These are phyloP conservation scores for Liparis tanakae DNA, from an alignment of 2,797 vertebrate species.

Conservation along the genomic window DNA sequence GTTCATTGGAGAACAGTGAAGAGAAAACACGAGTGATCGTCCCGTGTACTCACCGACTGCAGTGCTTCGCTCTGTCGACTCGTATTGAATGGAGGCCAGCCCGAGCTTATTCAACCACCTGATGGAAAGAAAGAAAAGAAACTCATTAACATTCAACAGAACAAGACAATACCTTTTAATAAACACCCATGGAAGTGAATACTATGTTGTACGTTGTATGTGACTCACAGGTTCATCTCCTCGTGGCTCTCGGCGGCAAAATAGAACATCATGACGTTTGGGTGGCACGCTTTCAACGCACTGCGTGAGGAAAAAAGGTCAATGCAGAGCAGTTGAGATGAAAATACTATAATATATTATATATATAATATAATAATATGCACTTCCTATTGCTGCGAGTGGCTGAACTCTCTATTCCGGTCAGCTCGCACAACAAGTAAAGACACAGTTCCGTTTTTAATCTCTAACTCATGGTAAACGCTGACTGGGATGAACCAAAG, in stretches of 20 bases:
- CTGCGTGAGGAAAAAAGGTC: conserved; percentile 69
- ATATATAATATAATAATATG: too few species aligned
- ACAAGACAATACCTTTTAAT: background rate
- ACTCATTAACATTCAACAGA: background rate
- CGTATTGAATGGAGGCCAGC: conserved; percentile 89
- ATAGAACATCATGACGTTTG: conserved; percentile 95
- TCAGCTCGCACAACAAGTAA: background rate
- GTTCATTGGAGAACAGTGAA: background rate
- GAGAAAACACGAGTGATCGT: background rate
- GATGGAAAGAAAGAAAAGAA: conserved; percentile 15
- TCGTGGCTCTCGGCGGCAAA: conserved; percentile 94
- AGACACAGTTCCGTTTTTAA: background rate
- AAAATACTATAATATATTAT: too few species aligned
- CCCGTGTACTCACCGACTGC: conserved; percentile 69
- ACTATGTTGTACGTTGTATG: background rate
- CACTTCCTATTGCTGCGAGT: conserved; percentile 15
- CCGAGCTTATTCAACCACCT: conserved; percentile 98
- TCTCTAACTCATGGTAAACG: too few species aligned
- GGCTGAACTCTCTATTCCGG: background rate
- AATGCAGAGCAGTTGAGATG: background rate
- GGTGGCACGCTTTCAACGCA: conserved; percentile 96
- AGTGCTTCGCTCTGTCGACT: conserved; percentile 76
- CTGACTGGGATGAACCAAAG: background rate
- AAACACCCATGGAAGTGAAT: background rate
- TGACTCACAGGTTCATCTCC: conserved; percentile 95